These are phyloP conservation scores for Saccopteryx leptura DNA, from an alignment of 2,113 vertebrate species.

Conservation along the genomic window DNA sequence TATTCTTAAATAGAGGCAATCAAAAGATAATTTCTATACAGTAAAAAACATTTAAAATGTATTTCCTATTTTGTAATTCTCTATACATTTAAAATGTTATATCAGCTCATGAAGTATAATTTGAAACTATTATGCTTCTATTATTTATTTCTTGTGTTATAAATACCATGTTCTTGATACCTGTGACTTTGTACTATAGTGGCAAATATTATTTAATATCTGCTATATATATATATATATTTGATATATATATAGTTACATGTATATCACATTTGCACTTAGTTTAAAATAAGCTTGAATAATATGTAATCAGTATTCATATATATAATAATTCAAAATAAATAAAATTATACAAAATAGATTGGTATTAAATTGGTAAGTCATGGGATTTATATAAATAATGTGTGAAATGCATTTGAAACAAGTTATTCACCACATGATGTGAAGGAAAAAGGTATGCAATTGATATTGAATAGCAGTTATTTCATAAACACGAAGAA, in stretches of 20 bases:
- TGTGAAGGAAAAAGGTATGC: neutral
- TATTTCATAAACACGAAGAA: slow-evolving; percentile 36
- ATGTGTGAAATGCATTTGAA: neutral
- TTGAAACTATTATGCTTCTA: neutral
- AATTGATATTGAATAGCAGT: neutral
- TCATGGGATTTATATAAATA: neutral
- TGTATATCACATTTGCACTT: neutral
- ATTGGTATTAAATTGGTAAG: neutral
- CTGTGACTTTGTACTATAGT: neutral
- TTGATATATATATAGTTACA: neutral
- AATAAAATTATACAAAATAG: neutral
- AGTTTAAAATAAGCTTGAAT: neutral
- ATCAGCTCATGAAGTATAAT: neutral
- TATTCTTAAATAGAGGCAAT: neutral
- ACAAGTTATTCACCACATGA: neutral
- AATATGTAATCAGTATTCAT: neutral
- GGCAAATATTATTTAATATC: neutral
- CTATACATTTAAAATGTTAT: neutral
- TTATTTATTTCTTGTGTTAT: neutral
- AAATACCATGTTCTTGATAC: neutral
- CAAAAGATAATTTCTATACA: neutral
- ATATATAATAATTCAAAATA: neutral
- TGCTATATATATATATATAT: neutral
- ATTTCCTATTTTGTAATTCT: neutral
- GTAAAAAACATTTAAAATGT: neutral